These are phyloP conservation scores for Neosalanx taihuensis DNA, from an alignment of 2,797 vertebrate genomes.

Conservation along the genomic window DNA sequence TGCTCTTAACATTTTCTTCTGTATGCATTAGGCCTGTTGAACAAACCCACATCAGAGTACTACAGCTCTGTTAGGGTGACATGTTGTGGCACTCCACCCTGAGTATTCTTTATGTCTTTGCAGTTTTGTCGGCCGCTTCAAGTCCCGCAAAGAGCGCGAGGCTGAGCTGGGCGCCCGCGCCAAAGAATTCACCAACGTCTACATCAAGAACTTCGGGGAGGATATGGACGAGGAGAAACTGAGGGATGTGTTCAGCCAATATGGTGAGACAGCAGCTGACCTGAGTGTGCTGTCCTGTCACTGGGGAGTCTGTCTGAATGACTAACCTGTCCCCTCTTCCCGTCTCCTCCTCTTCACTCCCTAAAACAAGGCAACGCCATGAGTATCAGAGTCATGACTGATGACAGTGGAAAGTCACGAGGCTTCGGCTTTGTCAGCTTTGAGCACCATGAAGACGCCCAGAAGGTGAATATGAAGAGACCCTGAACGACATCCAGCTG, in stretches of 20 bases:
- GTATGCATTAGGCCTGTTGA: not conserved
- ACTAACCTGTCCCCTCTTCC: constrained; percentile 53
- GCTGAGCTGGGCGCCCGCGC: constrained; percentile 96
- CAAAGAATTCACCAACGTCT: constrained; percentile 98
- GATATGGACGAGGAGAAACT: constrained; percentile 98
- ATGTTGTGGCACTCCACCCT: not conserved
- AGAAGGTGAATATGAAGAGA: constrained; percentile 96
- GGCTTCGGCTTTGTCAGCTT: constrained; percentile 99
- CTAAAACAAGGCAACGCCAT: constrained; percentile 83
- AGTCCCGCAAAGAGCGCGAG: constrained; percentile 96
- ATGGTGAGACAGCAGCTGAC: constrained; percentile 73
- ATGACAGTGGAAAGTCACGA: constrained; percentile 94
- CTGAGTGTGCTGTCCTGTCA: not conserved
- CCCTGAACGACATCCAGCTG: constrained; percentile 78
- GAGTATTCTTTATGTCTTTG: not conserved
- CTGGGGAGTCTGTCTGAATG: not conserved
- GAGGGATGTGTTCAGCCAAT: constrained; percentile 93
- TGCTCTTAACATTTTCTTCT: not conserved
- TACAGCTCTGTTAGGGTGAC: not conserved
- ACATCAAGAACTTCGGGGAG: constrained; percentile 99
- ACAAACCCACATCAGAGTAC: not conserved
- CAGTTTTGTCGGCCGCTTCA: constrained; percentile 98
- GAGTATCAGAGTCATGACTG: constrained; percentile 97
- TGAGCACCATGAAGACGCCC: constrained; percentile 96
- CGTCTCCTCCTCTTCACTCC: constrained; percentile 60